A percentile compares a stretch with the other conserved stretches of the same genome.
phyloP scores from a whole-genome alignment of 2,888 invertebrate genomes.

The Lumbricus terrestris region DNA sequence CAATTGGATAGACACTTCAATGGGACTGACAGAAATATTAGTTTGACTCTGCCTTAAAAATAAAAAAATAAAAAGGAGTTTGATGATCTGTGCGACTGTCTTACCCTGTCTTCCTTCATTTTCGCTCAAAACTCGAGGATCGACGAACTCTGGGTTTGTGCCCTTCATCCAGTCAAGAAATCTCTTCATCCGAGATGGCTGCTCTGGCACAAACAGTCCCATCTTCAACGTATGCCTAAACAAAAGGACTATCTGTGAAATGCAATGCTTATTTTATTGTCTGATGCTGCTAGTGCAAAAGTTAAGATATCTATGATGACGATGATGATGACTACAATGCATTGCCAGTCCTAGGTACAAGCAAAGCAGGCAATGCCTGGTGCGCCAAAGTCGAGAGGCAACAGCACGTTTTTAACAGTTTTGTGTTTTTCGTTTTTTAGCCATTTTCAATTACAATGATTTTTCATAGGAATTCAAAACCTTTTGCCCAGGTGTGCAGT shows the following conservation, averaged over 20 bases:
- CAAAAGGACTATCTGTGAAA: background rate
- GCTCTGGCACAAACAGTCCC: slow-evolving; percentile 78
- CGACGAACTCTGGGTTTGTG: slow-evolving; percentile 81
- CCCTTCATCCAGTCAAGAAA: slow-evolving; percentile 82
- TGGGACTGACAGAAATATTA: background rate
- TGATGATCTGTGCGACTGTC: background rate
- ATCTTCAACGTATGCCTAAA: slow-evolving; percentile 50
- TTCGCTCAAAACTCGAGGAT: slow-evolving; percentile 80
- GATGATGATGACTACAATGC: too few relatives aligned
- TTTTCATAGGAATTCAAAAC: too few relatives aligned
- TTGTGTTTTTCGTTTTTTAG: too few relatives aligned
- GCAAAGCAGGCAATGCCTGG: too few relatives aligned
- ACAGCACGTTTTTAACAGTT: too few relatives aligned
- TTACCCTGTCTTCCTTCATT: slow-evolving; percentile 85
- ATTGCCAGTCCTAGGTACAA: too few relatives aligned
- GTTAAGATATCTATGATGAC: too few relatives aligned
- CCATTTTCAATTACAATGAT: too few relatives aligned
- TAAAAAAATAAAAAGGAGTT: background rate
- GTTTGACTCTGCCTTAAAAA: background rate
- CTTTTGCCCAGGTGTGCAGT: too few relatives aligned
- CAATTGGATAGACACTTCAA: background rate
- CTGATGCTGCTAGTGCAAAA: background rate
- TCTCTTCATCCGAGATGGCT: slow-evolving; percentile 75
- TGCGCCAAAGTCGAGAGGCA: too few relatives aligned
- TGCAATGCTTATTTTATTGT: background rate